Base-by-base conservation (phyloP, 2,113 vertebrate genomes). In the Martes martes region DNA sequence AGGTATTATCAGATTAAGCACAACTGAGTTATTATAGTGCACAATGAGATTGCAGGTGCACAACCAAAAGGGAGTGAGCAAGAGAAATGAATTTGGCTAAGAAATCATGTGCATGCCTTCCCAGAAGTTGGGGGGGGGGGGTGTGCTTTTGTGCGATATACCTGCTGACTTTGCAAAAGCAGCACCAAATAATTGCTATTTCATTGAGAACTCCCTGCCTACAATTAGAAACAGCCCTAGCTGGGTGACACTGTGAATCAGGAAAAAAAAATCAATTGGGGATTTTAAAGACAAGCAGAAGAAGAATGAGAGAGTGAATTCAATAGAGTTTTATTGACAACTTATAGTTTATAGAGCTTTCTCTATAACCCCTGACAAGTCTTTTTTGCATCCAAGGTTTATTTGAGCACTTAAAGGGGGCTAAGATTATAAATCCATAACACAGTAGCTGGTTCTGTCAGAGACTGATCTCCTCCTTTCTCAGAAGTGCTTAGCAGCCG, bases 241-340 rank as follows among this genome's bases (percentile, higher is more conserved):
- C 79, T 97, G 47, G 84, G 28, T 87, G 83, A 84, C 82, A 87
- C 31, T 79, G 81, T 81, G 79, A 91, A 89, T 94, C 85, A 84
- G 91, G 45, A 87, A 42, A 59, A 47, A 89, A 89, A 92, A 89
- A 96, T 97, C 93, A 90, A 89, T 93, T 52, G 82, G 26, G 57
- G 33, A 78, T 96, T 95, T 97, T 95, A 95, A 96, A 98, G 89
- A 95, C 89, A 97, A 97, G 50, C 89, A 90, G 78, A 90, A 89
- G 45, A 63, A 91, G 88, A 96, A 87, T 85, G 89, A 96, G 79
- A 73, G 73, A 42, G 33, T 39, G 13, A 95, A 95, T 96, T 97
- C 83, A 83, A 65, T 88, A 79, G 88, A 59, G 28, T 96, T 94
- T 86, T 97, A 95, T 95, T 92, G 96, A 97, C 90, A 96, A 89